These are phyloP conservation scores for Agriopis marginaria DNA, from an alignment of 2,888 invertebrate species.

Conservation along the genomic window DNA sequence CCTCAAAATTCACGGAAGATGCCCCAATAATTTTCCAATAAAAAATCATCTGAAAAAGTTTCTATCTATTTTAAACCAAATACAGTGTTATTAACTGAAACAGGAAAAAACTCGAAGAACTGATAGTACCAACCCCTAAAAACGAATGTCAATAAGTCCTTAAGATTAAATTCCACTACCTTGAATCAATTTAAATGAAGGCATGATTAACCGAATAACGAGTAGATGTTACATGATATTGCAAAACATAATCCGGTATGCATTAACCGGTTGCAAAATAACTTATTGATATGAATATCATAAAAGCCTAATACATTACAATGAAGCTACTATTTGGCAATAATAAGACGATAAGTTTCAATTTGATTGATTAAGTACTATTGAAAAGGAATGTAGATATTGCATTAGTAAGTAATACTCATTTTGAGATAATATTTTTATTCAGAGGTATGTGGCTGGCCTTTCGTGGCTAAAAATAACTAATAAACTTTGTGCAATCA, in stretches of 20 bases:
- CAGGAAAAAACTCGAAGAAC: too few species aligned
- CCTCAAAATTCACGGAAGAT: too few species aligned
- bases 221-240: constrained; percentile 14
- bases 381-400: constrained; percentile 8
- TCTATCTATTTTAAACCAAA: too few species aligned
- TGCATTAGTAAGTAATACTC: constrained; percentile 2
- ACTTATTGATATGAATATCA: constrained; percentile 30
- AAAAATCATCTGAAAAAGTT: too few species aligned
- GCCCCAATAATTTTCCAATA: too few species aligned
- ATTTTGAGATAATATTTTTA: neutral
- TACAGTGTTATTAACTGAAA: too few species aligned
- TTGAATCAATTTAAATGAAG: constrained; percentile 21
- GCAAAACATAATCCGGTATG: constrained; percentile 25
- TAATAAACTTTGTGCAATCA: neutral
- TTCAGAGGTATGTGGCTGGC: neutral
- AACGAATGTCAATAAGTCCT: neutral
- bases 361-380: constrained; percentile 28
- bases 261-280: constrained; percentile 27
- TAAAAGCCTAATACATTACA: constrained; percentile 9
- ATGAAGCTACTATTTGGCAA: constrained; percentile 25
- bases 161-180: constrained; percentile 2
- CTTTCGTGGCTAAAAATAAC: neutral
- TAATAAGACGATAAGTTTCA: constrained; percentile 20
- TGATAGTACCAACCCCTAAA: neutral
- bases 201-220: constrained; percentile 19